Evolutionary conservation across 2,797 vertebrate species (phyloP), one percentile per base, ranked within the genome.

Genomic region (Amphiprion clarkii): DNA sequence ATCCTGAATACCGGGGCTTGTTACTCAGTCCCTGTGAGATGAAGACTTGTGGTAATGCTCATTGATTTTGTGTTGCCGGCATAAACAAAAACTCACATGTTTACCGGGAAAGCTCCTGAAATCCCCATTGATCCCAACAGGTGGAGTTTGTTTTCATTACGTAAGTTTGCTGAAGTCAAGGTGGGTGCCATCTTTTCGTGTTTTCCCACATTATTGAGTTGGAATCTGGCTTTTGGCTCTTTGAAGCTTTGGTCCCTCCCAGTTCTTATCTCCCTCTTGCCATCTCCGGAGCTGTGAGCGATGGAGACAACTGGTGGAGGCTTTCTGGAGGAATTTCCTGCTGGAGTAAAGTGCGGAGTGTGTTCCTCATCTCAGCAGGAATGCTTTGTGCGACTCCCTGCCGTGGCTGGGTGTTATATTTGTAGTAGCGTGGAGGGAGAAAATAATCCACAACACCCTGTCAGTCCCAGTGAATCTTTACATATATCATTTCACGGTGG

Each of bases 41-140:
- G 76, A 78, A 87, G 82, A 83, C 80, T 85, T 69, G 56, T 84
- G 80, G 87, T 90, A 91, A 93, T 88, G 84, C 82, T 71, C 80
- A 91, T 89, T 89, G 91, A 93, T 93, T 91, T 87, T 84, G 70
- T 81, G 83, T 66, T 63, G 81, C 67, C 62, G 76, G 62, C 77
- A 84, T 84, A 88, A 83, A 88, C 65, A 81, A 77, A 83, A 73
- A 60, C 78, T 55, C 39, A 65, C 23, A 23, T 2, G 23, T 23
- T 23, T 36, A 49, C 42, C 36, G 51, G 78, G 71, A 84, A 87
- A 89, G 88, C 89, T 89, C 84, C 81, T 84, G 82, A 91, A 90
- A 93, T 88, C 88, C 63, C 63, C 78, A 78, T 82, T 77, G 62
- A 91, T 89, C 73, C 84, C 80, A 81, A 67, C 75, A 74, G 78